These are phyloP conservation scores for Drosophila colorata DNA, from an alignment of 2,888 invertebrate genomes.

Conservation along the genomic window DNA sequence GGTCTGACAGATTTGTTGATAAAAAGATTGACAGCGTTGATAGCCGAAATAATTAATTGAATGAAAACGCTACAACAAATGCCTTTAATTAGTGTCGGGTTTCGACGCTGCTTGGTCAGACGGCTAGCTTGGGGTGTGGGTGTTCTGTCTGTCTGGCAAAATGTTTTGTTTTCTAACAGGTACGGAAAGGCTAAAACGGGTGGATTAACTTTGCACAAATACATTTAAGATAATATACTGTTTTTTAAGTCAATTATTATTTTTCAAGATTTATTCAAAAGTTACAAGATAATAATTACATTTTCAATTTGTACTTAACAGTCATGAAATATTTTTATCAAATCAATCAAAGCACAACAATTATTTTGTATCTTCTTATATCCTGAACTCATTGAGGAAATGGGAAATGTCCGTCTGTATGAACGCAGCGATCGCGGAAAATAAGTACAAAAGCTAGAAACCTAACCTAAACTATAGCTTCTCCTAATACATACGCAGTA, in stretches of 20 bases:
- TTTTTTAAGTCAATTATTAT: background rate
- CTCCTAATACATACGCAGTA: too few species aligned
- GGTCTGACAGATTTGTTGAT: constrained; percentile 70
- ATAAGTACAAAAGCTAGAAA: too few species aligned
- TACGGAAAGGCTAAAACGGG: constrained; percentile 2
- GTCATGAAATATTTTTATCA: too few species aligned
- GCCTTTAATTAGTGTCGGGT: constrained; percentile 81
- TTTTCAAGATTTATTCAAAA: too few species aligned
- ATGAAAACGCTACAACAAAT: constrained; percentile 78
- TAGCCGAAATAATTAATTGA: constrained; percentile 83
- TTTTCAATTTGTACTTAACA: too few species aligned
- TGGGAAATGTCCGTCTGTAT: too few species aligned
- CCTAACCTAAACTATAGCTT: too few species aligned
- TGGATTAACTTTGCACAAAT: constrained; percentile 3
- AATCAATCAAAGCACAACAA: too few species aligned
- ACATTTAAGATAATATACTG: background rate
- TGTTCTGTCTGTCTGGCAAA: constrained; percentile 25
- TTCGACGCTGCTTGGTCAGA: constrained; percentile 47
- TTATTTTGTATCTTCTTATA: too few species aligned
- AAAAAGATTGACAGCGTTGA: constrained; percentile 82
- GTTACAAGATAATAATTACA: too few species aligned
- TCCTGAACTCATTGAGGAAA: too few species aligned
- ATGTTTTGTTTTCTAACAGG: constrained; percentile 19
- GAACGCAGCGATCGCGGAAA: too few species aligned
- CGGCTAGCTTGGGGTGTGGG: constrained; percentile 4